Evolutionary conservation across 2,888 invertebrate species (phyloP).

Genomic region (Drosophila gaucha): DNA sequence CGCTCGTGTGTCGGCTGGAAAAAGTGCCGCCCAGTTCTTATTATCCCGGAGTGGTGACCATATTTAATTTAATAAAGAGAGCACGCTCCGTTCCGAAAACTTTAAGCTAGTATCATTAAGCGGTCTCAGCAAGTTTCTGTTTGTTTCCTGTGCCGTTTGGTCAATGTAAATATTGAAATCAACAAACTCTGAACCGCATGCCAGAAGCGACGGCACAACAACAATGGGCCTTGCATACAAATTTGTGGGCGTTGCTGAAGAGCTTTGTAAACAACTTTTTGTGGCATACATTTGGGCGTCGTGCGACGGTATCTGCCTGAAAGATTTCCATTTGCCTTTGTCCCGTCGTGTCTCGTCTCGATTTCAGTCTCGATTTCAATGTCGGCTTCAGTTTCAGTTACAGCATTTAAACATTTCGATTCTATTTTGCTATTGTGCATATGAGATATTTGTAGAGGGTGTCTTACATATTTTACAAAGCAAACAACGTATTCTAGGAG

Average conservation of each 20-base stretch:
- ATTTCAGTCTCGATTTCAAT: constrained; percentile 37
- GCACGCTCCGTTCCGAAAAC: constrained; percentile 36
- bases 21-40: constrained; percentile 15
- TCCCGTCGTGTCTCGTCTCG: constrained; percentile 34
- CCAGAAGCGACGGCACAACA: constrained; percentile 40
- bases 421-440: constrained; percentile 37
- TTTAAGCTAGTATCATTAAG: constrained; percentile 70
- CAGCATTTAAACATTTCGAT: constrained; percentile 43
- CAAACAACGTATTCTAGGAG: neutral
- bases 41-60: constrained; percentile 17
- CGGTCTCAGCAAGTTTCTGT: constrained; percentile 56
- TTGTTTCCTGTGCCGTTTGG: constrained; percentile 33
- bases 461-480: neutral
- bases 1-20: constrained; percentile 56
- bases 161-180: constrained; percentile 78
- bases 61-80: constrained; percentile 73
- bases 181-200: constrained; percentile 69
- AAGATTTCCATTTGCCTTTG: constrained; percentile 16
- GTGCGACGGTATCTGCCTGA: constrained; percentile 18
- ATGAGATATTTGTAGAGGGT: neutral
- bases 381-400: constrained; percentile 40
- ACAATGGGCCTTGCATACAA: constrained; percentile 69
- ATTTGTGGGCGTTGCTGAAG: constrained; percentile 74
- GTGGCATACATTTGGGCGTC: constrained; percentile 71
- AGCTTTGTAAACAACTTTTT: constrained; percentile 81